Base-by-base conservation (phyloP, 2,113 vertebrate species). In the Cathartes aura region DNA sequence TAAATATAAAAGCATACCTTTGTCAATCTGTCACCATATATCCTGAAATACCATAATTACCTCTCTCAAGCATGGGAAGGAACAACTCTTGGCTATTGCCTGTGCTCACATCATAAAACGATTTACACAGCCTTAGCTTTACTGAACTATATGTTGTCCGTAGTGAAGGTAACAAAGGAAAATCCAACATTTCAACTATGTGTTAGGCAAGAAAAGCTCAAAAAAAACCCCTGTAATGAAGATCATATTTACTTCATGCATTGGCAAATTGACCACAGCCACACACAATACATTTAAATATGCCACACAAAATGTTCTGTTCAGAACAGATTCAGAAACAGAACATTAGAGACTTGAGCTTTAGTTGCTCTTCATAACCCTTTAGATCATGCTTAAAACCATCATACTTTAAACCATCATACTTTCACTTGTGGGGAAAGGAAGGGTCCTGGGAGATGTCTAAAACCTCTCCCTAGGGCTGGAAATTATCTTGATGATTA, bases 1-100 rank as follows among this genome's bases (percentile, higher is more conserved):
- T 93, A 93, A 96, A 94, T 93, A 94, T 45, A 67, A 92, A 96
- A 90, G 34, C 53, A 42, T 82, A 92, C 72, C 85, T 94, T 96
- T 96, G 79, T 93, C 56, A 68, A 62, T 90, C 82, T 93, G 95
- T 93, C 94, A 79, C 48, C 34, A 9, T 89, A 71, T 80, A 78
- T 78, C 71, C 80, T 92, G 82, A 94, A 95, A 94, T 60, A 90
- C 64, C 72, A 64, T 86, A 79, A 82, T 87, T 90, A 72, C 72
- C 56, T 71, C 63, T 84, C 48, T 90, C 32, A 87, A 40, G 19
- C 79, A 23, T 55, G 67, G 20, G 88, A 82, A 90, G 53, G 47
- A 91, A 42, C 34, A 94, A 58, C 45, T 56, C 22, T 0, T 72
- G 20, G 75, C 72, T 95, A 56, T 81, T 79, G 70, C 48, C 64